Conservation (phyloP, 2,888 invertebrate genomes). For the Abrostola triplasia region DNA sequence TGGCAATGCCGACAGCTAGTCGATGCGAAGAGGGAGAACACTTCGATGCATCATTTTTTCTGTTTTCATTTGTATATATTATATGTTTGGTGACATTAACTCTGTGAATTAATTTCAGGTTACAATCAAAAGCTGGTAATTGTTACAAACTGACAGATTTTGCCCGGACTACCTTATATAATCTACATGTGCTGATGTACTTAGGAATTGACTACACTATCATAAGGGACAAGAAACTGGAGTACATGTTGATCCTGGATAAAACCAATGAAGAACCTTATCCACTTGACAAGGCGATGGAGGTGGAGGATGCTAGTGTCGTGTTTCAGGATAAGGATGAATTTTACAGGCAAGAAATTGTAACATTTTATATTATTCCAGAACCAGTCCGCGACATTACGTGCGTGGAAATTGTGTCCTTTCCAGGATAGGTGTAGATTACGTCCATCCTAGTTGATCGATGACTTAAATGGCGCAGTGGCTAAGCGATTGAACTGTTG, state of each 20-base stretch:
- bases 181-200: slow-evolving; percentile 80
- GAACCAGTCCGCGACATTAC: too few species aligned
- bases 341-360: slow-evolving; percentile 73
- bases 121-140: slow-evolving; percentile 68
- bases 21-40: too few species aligned
- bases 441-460: too few species aligned
- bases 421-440: too few species aligned
- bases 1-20: too few species aligned
- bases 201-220: slow-evolving; percentile 76
- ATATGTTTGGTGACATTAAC: too few species aligned
- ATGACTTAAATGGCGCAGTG: too few species aligned
- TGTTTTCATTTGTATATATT: too few species aligned
- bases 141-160: slow-evolving; percentile 76
- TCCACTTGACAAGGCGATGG: slow-evolving; percentile 72
- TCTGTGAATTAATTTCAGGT: slow-evolving; percentile 72
- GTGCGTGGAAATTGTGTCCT: too few species aligned
- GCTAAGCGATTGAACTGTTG: too few species aligned
- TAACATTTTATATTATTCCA: background rate
- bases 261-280: slow-evolving; percentile 74
- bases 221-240: slow-evolving; percentile 78
- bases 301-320: slow-evolving; percentile 74
- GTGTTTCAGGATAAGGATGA: slow-evolving; percentile 75
- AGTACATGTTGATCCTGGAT: slow-evolving; percentile 74
- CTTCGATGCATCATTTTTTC: too few species aligned
- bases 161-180: slow-evolving; percentile 69